Base-by-base conservation (phyloP, 2,797 vertebrate genomes). In the Australoheros facetus region DNA sequence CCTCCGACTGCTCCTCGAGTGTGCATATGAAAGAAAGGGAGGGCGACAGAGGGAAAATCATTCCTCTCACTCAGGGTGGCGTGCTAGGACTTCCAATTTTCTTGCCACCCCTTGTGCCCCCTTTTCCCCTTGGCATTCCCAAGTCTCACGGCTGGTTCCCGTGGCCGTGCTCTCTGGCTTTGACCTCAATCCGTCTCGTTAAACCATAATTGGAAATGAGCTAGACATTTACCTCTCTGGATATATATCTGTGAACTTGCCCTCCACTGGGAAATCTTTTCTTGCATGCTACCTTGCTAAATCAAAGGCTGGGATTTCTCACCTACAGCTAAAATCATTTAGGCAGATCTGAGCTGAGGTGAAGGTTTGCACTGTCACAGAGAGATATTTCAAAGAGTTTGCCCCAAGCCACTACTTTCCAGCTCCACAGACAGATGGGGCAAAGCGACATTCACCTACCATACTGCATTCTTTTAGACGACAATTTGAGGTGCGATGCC, bases 111-210 rank as follows among this genome's bases (percentile, higher is more conserved):
- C 59, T 75, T 3, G 14, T 81, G 71, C 85, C 88, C 79, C 74
- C 39, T 60, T 78, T 79, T 72, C 74, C 75, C 48, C 9, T 75
- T 55, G 80, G 79, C 37, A 39, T 73, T 87, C 84, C 82, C 85
- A 85, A 80, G 77, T 80, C 82, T 87, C 86, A 89, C 78, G 86
- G 85, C 82, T 73, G 74, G 80, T 85, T 88, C 77, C 75, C 28
- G 56, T 66, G 26, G 87, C 86, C 86, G 30, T 39, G 77, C 88
- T 90, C 91, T 87, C 81, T 75, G 81, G 54, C 69, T 80, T 85
- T 93, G 93, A 94, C 93, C 93, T 90, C 90, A 95, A 94, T 94
- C 93, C 90, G 87, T 93, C 92, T 92, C 71, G 83, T 92, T 94
- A 92, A 92, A 93, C 90, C 88, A 85, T 93, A 93, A 94, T 92